A percentile compares a stretch with the other conserved stretches of the same genome.
Evolutionary conservation across 2,797 vertebrate species (phyloP).

Genomic region (Sternotherus odoratus): DNA sequence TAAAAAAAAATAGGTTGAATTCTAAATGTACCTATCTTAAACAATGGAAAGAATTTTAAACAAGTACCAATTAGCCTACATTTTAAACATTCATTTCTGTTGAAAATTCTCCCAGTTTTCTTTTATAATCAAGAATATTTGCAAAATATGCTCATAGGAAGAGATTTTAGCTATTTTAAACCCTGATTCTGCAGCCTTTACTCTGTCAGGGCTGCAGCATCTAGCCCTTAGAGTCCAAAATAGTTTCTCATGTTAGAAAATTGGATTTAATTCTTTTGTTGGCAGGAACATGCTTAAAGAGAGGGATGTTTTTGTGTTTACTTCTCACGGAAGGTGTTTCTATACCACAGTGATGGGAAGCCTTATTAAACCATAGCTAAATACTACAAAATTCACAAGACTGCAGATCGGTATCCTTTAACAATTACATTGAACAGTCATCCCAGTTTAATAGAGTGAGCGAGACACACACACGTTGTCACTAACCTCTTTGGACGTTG

Average conservation of each 20-base stretch:
- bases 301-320: not conserved
- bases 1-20: not conserved
- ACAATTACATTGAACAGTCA: not conserved
- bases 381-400: not conserved
- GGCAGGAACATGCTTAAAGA: no score
- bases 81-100: not conserved
- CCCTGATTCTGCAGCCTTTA: not conserved
- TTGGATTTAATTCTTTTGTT: not conserved
- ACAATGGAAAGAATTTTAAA: not conserved
- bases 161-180: not conserved
- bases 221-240: not conserved
- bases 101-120: not conserved
- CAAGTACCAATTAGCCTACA: not conserved
- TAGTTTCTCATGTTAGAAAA: not conserved
- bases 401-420: not conserved
- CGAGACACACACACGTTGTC: no score
- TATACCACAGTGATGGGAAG: not conserved
- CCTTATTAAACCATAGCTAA: not conserved
- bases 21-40: not conserved
- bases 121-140: not conserved
- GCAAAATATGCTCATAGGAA: not conserved
- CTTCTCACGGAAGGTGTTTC: not conserved
- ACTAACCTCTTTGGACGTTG: not conserved
- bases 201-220: not conserved
- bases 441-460: not conserved